Evolutionary conservation across 1,140 invertebrate genomes (phyloP).

Genomic region (Thaumetopoea pityocampa): DNA sequence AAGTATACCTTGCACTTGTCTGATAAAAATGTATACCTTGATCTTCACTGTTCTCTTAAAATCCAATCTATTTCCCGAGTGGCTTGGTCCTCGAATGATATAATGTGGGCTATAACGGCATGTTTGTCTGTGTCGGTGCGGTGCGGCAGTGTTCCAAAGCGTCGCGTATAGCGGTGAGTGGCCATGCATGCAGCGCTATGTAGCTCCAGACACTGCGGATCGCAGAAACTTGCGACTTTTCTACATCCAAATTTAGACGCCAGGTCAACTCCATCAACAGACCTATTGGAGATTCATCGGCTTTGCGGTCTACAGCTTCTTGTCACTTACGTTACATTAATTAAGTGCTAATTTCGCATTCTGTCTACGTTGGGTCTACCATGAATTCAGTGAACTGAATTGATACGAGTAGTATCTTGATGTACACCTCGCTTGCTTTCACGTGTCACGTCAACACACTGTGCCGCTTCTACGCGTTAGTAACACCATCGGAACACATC

Average conservation of each 20-base stretch:
- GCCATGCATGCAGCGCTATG: slow-evolving; percentile 56
- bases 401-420: slow-evolving; percentile 5
- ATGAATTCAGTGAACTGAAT: not conserved
- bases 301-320: slow-evolving; percentile 39
- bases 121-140: slow-evolving; percentile 73
- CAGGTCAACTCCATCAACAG: slow-evolving; percentile 40
- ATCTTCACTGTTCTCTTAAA: slow-evolving; percentile 4
- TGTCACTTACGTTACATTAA: slow-evolving; percentile 21
- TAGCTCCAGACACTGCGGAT: slow-evolving; percentile 21
- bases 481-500: slow-evolving; percentile 42
- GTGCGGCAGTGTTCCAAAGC: slow-evolving; percentile 91
- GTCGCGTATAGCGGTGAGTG: slow-evolving; percentile 95
- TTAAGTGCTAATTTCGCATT: slow-evolving; percentile 2
- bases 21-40: not conserved
- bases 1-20: no score
- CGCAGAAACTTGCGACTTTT: slow-evolving; percentile 1
- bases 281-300: slow-evolving; percentile 46
- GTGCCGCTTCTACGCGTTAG: slow-evolving; percentile 41
- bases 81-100: slow-evolving; percentile 20
- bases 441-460: slow-evolving; percentile 17
- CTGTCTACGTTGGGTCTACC: not conserved
- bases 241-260: slow-evolving; percentile 19
- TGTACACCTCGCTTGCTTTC: slow-evolving; percentile 44
- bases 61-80: slow-evolving; percentile 4
- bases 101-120: slow-evolving; percentile 59